phyloP scores from a whole-genome alignment of 2,113 vertebrate genomes.

The Reinhardtius hippoglossoides region DNA sequence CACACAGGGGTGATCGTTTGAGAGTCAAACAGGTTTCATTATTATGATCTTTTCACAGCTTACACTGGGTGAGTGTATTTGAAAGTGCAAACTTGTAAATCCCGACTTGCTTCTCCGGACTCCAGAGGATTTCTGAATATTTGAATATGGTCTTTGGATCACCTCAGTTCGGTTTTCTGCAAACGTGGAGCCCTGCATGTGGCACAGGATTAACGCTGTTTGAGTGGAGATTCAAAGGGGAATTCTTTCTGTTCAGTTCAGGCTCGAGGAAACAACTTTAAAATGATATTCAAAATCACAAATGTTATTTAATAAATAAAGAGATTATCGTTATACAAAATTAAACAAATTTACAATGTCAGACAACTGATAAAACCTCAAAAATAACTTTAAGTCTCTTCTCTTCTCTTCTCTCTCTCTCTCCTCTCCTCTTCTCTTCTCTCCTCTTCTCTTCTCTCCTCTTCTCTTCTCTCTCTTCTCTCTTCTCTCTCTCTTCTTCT shows the following conservation, averaged over 20 bases:
- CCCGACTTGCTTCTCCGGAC: conserved; percentile 29
- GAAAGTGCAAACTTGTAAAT: conserved; percentile 41
- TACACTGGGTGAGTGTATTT: conserved; percentile 37
- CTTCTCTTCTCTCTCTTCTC: too few relatives aligned
- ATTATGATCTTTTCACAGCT: conserved; percentile 47
- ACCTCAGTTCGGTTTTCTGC: conserved; percentile 46
- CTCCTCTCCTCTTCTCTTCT: too few relatives aligned
- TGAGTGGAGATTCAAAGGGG: conserved; percentile 32
- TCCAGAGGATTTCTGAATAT: conserved; percentile 53
- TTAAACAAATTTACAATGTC: neutral
- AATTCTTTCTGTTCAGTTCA: conserved; percentile 11
- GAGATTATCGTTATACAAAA: neutral
- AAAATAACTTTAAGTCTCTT: neutral
- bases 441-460: neutral
- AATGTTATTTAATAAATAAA: neutral
- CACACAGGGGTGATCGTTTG: conserved; percentile 64
- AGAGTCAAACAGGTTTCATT: conserved; percentile 68
- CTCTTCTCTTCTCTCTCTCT: too few relatives aligned
- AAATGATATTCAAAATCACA: neutral
- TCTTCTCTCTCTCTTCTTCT: neutral
- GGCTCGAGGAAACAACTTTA: neutral
- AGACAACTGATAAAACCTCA: neutral
- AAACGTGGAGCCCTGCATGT: conserved; percentile 39
- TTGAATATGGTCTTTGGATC: conserved; percentile 59
- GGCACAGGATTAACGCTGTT: conserved; percentile 53